Conservation (phyloP, 2,797 vertebrate genomes). For the Trematomus bernacchii region DNA sequence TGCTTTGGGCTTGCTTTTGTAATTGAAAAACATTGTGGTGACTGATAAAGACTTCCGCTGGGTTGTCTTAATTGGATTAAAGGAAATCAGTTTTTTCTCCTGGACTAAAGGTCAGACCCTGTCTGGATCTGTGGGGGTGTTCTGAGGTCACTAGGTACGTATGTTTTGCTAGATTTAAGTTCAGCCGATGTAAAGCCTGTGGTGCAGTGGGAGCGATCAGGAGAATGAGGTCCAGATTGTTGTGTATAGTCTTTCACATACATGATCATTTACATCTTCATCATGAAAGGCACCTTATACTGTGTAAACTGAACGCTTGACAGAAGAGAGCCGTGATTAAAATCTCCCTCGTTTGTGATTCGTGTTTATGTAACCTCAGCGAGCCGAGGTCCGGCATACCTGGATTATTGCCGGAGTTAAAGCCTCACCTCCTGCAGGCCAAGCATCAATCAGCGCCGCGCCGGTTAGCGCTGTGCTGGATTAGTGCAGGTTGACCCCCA, state of each 20-base stretch:
- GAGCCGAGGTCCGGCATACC: slow-evolving; percentile 32
- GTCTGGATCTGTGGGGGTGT: slow-evolving; percentile 41
- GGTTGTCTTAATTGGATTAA: slow-evolving; percentile 52
- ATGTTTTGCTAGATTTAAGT: slow-evolving; percentile 58
- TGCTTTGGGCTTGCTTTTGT: slow-evolving; percentile 48
- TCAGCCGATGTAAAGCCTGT: slow-evolving; percentile 44
- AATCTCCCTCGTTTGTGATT: slow-evolving; percentile 47
- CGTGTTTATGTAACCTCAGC: slow-evolving; percentile 66
- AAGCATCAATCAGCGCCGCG: slow-evolving; percentile 60
- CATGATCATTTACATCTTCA: slow-evolving; percentile 44
- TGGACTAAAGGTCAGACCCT: slow-evolving; percentile 49
- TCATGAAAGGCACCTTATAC: slow-evolving; percentile 37
- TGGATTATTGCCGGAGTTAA: slow-evolving; percentile 57
- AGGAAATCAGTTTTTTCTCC: slow-evolving; percentile 30
- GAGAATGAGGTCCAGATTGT: slow-evolving; percentile 53
- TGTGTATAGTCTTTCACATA: slow-evolving; percentile 29
- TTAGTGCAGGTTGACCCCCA: slow-evolving; percentile 63
- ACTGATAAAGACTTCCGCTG: slow-evolving; percentile 49
- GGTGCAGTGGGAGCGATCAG: slow-evolving; percentile 24
- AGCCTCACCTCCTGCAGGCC: slow-evolving; percentile 49
- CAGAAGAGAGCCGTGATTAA: slow-evolving; percentile 30
- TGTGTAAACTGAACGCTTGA: slow-evolving; percentile 24
- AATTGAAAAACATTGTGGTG: slow-evolving; percentile 45
- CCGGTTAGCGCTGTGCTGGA: slow-evolving; percentile 51
- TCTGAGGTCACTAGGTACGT: slow-evolving; percentile 46